Conservation (phyloP, 2,888 invertebrate genomes). For the Coelopa pilipes region DNA sequence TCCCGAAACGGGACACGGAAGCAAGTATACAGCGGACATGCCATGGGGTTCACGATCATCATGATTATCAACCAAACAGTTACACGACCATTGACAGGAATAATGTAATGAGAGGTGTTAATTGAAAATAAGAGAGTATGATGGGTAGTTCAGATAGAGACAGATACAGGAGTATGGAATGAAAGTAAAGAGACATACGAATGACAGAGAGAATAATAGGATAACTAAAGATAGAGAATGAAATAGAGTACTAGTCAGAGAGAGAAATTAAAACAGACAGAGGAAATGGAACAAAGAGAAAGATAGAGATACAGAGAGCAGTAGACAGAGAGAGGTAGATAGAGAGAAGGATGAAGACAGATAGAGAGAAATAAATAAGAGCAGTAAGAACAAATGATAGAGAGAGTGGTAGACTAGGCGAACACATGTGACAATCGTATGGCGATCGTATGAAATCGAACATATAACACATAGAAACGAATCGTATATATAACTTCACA, state of each 20-base stretch:
- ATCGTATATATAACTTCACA: slow-evolving; percentile 28
- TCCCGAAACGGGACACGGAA: too few species aligned
- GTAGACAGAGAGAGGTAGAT: neutral
- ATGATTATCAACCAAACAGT: too few species aligned
- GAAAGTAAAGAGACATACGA: too few species aligned
- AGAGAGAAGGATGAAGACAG: neutral
- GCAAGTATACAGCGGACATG: too few species aligned
- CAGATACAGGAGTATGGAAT: too few species aligned
- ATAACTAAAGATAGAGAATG: neutral
- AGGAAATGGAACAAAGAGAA: neutral
- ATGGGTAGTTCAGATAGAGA: too few species aligned
- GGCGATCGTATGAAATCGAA: neutral
- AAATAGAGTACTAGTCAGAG: neutral
- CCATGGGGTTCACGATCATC: too few species aligned
- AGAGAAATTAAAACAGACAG: neutral
- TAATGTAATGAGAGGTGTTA: too few species aligned
- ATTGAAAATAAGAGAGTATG: too few species aligned
- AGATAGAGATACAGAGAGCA: neutral
- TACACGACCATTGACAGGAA: too few species aligned
- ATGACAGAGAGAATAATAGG: neutral
- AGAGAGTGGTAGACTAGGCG: neutral
- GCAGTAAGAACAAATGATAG: neutral
- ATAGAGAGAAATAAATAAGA: too few species aligned
- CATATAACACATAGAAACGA: neutral
- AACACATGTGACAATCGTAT: too few species aligned